Percentiles rank a stretch among this genome's conserved stretches.
phyloP scores from a whole-genome alignment of 2,113 vertebrate genomes.

The Hemibagrus wyckioides region DNA sequence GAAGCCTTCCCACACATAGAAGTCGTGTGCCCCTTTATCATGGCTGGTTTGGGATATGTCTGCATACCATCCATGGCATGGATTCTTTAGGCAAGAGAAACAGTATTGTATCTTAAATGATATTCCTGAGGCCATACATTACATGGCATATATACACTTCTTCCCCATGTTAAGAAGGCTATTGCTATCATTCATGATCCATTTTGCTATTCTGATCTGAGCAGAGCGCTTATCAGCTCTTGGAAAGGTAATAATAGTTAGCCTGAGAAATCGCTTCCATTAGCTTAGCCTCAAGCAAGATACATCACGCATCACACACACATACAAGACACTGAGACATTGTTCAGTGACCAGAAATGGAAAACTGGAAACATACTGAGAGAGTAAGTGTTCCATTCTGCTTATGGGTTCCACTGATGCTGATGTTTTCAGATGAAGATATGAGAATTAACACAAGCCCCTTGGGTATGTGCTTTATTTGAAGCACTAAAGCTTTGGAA shows the following conservation, averaged over 20 bases:
- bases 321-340: background rate
- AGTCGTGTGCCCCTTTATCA: background rate
- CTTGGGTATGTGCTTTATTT: background rate
- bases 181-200: slow-evolving; percentile 3
- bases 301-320: background rate
- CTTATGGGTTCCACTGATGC: slow-evolving; percentile 6
- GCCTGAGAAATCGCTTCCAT: slow-evolving; percentile 36
- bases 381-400: slow-evolving; percentile 7
- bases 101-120: background rate
- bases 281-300: slow-evolving; percentile 37
- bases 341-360: slow-evolving; percentile 5
- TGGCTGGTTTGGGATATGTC: background rate
- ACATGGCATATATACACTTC: background rate
- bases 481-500: slow-evolving; percentile 18
- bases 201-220: slow-evolving; percentile 18
- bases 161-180: slow-evolving; percentile 1
- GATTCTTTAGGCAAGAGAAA: background rate
- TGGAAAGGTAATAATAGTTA: slow-evolving; percentile 30
- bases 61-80: background rate
- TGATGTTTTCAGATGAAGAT: slow-evolving; percentile 20
- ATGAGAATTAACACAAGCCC: background rate
- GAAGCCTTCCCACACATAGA: background rate
- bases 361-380: background rate
- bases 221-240: slow-evolving; percentile 11
- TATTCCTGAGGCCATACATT: background rate